These are phyloP conservation scores for Epizoanthus ramosus DNA, from an alignment of 92 coral and sea anemone genomes.

Conservation along the genomic window DNA sequence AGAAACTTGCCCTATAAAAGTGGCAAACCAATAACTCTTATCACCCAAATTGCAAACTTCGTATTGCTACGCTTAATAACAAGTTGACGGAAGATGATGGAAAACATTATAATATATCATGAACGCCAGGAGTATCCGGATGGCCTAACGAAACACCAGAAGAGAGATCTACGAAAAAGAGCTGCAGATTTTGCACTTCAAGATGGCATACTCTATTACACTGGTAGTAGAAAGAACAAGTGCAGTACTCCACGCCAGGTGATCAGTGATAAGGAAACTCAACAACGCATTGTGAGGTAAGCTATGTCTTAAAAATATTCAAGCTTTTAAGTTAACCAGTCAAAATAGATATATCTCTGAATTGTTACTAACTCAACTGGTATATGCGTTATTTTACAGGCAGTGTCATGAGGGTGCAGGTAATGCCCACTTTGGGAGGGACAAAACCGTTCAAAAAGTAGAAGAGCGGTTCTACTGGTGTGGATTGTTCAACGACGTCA, in stretches of 20 bases:
- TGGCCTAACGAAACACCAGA: background rate
- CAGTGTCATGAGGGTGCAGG: slow-evolving; percentile 56
- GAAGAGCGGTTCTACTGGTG: slow-evolving; percentile 52
- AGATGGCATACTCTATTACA: slow-evolving; percentile 28
- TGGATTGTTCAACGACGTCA: slow-evolving; percentile 49
- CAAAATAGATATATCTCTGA: no score
- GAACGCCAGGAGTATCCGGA: slow-evolving; percentile 44
- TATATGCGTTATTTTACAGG: slow-evolving; percentile 30
- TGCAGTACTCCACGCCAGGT: slow-evolving; percentile 36
- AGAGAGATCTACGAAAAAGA: slow-evolving; percentile 26
- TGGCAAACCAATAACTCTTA: no score
- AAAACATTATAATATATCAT: slow-evolving; percentile 20
- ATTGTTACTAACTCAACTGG: no score
- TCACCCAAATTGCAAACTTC: background rate
- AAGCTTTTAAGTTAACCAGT: background rate
- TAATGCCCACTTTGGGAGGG: slow-evolving; percentile 46
- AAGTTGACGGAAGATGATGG: slow-evolving; percentile 21
- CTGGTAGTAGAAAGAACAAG: slow-evolving; percentile 31
- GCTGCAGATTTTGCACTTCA: slow-evolving; percentile 28
- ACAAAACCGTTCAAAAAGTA: slow-evolving; percentile 32
- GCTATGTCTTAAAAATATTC: background rate
- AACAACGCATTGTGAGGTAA: slow-evolving; percentile 35
- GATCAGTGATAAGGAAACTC: slow-evolving; percentile 35
- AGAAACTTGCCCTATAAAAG: no score
- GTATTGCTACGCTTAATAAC: background rate